A percentile compares a stretch with the other conserved stretches of the same genome.
Conservation (phyloP, 2,797 vertebrate species). For the Acomys russatus region DNA sequence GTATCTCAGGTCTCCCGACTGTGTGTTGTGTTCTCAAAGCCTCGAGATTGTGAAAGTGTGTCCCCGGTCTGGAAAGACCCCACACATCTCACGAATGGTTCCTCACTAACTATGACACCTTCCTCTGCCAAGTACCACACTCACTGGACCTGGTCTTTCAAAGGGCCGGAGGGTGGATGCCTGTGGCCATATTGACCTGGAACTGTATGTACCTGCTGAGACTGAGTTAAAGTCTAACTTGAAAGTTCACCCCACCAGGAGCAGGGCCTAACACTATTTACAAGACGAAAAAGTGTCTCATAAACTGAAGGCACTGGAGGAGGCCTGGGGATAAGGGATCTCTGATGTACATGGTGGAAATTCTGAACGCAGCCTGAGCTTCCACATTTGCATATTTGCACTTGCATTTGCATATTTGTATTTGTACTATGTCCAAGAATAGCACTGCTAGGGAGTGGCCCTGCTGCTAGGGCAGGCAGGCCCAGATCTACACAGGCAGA, state of each 20-base stretch:
- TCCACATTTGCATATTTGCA: background rate
- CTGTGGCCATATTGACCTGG: rapidly evolving
- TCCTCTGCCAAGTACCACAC: background rate
- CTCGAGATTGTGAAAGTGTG: too few relatives aligned
- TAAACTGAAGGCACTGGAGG: rapidly evolving
- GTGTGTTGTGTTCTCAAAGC: background rate
- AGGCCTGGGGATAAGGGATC: background rate
- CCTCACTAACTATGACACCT: background rate
- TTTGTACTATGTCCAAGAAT: background rate
- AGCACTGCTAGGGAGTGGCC: rapidly evolving
- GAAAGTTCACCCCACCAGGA: background rate
- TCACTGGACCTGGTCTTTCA: background rate
- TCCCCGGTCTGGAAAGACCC: background rate
- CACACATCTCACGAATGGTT: background rate
- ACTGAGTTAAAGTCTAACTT: rapidly evolving
- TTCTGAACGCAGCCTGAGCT: background rate
- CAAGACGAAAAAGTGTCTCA: rapidly evolving
- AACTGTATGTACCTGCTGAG: background rate
- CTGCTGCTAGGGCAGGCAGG: background rate
- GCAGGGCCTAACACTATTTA: background rate
- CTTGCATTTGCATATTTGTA: background rate
- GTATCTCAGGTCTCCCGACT: background rate
- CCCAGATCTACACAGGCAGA: too few relatives aligned
- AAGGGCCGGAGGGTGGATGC: background rate
- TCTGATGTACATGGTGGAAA: too few relatives aligned